These are phyloP conservation scores for Cladorhizidae sp. DNA, from an alignment of 37 sponge, comb jelly and placozoan species.

Conservation along the genomic window DNA sequence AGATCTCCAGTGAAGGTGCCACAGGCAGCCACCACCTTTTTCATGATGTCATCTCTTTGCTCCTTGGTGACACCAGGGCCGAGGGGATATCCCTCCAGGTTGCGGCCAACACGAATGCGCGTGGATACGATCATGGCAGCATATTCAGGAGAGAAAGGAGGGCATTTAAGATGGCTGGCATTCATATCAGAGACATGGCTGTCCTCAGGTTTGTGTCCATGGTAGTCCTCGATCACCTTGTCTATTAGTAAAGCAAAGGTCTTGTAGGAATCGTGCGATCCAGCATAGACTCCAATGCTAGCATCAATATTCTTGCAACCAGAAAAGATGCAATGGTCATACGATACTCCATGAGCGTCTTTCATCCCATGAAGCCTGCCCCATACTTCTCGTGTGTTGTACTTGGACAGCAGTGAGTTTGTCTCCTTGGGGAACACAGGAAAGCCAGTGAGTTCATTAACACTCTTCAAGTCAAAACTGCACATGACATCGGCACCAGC, in stretches of 20 bases:
- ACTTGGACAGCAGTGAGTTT: neutral
- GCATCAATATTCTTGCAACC: conserved; percentile 24
- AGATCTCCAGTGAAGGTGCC: conserved; percentile 61
- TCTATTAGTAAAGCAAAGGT: conserved; percentile 75
- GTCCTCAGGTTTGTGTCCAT: conserved; percentile 68
- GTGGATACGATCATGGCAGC: conserved; percentile 72
- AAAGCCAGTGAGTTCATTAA: neutral
- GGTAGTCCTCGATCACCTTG: conserved; percentile 64
- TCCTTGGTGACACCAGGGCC: conserved; percentile 65
- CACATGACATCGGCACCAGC: neutral
- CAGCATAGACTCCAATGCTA: conserved; percentile 39
- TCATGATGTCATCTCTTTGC: conserved; percentile 76
- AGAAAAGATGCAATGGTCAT: conserved; percentile 4
- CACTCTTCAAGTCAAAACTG: neutral
- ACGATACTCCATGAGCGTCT: conserved; percentile 15
- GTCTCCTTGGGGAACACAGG: neutral
- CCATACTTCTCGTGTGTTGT: conserved; percentile 14
- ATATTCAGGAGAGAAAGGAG: conserved; percentile 33
- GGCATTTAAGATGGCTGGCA: conserved; percentile 32
- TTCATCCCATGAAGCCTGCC: neutral
- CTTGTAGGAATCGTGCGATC: conserved; percentile 81
- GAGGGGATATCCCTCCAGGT: conserved; percentile 65
- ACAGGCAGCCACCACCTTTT: conserved; percentile 47
- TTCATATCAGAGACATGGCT: conserved; percentile 66
- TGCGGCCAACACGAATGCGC: conserved; percentile 73